Conservation (phyloP, 1,140 invertebrate genomes). For the Aphelenchoides avenae region DNA sequence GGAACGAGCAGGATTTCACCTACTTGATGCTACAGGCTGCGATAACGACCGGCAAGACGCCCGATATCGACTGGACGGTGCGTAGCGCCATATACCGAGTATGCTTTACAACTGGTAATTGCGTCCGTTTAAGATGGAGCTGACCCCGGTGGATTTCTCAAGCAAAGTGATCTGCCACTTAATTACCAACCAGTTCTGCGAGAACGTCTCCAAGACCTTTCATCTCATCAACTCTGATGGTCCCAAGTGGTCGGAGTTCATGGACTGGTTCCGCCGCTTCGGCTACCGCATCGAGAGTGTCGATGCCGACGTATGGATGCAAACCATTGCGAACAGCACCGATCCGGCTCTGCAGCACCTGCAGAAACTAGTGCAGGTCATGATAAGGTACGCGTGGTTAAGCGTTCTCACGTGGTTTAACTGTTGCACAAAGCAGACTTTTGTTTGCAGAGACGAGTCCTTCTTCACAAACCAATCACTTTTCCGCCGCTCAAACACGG, state of each 20-base stretch:
- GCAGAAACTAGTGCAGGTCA: slow-evolving; percentile 49
- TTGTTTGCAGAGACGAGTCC: slow-evolving; percentile 35
- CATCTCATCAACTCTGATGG: slow-evolving; percentile 59
- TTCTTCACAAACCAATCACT: slow-evolving; percentile 38
- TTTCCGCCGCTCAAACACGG: slow-evolving; percentile 46
- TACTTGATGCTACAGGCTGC: slow-evolving; percentile 62
- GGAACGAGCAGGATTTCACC: slow-evolving; percentile 65
- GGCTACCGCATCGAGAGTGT: slow-evolving; percentile 40
- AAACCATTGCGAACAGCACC: slow-evolving; percentile 24
- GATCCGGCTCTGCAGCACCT: slow-evolving; percentile 40
- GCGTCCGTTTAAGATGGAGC: slow-evolving; percentile 59
- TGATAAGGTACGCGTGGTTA: slow-evolving; percentile 25
- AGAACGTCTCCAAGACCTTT: slow-evolving; percentile 62
- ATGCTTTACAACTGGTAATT: background rate
- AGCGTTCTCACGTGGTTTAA: background rate
- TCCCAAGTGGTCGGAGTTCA: slow-evolving; percentile 40
- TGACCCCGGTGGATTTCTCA: slow-evolving; percentile 65
- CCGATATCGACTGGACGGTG: slow-evolving; percentile 61
- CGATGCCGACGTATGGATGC: slow-evolving; percentile 26
- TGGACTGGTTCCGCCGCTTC: slow-evolving; percentile 44
- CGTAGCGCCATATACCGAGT: slow-evolving; percentile 9
- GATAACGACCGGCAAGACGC: slow-evolving; percentile 58
- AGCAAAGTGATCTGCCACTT: slow-evolving; percentile 61
- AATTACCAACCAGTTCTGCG: slow-evolving; percentile 55
- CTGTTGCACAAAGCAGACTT: too few species aligned